These are phyloP conservation scores for Phthorimaea operculella DNA, from an alignment of 1,140 invertebrate genomes.

Conservation along the genomic window DNA sequence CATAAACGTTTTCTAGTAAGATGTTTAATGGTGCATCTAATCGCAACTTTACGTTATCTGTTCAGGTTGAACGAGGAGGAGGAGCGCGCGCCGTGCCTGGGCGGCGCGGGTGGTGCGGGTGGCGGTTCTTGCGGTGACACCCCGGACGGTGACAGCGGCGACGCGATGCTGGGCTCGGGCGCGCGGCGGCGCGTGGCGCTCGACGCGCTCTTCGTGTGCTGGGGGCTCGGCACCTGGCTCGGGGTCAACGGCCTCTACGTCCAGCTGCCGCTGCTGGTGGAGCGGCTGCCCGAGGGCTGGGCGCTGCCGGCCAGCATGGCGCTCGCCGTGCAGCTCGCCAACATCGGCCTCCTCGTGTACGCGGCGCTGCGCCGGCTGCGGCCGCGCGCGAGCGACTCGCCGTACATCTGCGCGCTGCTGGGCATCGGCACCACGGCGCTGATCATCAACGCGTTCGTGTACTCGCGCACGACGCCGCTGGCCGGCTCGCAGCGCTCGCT, in stretches of 20 bases:
- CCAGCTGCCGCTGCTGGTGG: constrained; percentile 86
- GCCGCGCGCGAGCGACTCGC: constrained; percentile 68
- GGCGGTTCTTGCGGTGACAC: constrained; percentile 18
- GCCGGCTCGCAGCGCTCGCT: constrained; percentile 74
- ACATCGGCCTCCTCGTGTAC: constrained; percentile 84
- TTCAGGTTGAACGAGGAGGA: constrained; percentile 50
- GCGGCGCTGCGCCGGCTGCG: constrained; percentile 63
- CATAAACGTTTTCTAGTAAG: too few relatives aligned
- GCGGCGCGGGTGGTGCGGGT: constrained; percentile 15
- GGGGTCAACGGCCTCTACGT: constrained; percentile 91
- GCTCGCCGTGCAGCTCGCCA: constrained; percentile 86
- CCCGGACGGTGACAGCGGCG: constrained; percentile 26
- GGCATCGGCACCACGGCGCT: constrained; percentile 73
- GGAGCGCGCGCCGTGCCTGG: constrained; percentile 42
- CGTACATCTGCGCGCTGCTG: constrained; percentile 77
- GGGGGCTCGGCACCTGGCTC: constrained; percentile 91
- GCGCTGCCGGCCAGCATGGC: constrained; percentile 86
- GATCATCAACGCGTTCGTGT: constrained; percentile 79
- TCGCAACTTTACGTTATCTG: background rate
- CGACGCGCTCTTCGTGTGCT: constrained; percentile 79
- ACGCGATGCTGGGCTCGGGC: constrained; percentile 30
- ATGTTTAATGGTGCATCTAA: too few relatives aligned
- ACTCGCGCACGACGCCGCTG: constrained; percentile 73
- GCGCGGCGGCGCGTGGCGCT: constrained; percentile 70
- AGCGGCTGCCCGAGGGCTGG: constrained; percentile 89